Percentiles rank a stretch among this genome's conserved stretches.
Conservation (phyloP, 2,113 vertebrate genomes). For the Tautogolabrus adspersus region DNA sequence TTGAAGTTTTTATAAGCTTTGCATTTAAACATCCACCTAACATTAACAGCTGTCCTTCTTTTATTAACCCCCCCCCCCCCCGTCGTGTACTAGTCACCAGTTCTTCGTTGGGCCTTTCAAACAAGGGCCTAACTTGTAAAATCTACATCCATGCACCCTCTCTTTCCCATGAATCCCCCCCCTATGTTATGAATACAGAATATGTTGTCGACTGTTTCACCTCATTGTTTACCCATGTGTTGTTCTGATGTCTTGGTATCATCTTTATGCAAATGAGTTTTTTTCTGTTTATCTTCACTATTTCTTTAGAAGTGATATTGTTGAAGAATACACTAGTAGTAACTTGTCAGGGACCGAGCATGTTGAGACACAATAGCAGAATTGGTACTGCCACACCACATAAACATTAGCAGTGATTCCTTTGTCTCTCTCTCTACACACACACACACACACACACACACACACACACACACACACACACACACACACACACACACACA, state of each 20-base stretch:
- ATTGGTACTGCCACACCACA: slow-evolving; percentile 49
- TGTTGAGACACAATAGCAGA: slow-evolving; percentile 72
- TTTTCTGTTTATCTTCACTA: background rate
- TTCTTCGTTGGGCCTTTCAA: too few species aligned
- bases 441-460: background rate
- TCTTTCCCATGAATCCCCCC: background rate
- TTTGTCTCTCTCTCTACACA: slow-evolving; percentile 46
- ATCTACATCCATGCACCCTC: background rate
- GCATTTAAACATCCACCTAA: slow-evolving; percentile 17
- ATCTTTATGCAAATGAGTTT: background rate
- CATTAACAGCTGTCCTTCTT: too few species aligned
- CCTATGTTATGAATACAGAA: background rate
- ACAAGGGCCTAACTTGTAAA: too few species aligned
- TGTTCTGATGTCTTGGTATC: background rate
- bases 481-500: background rate
- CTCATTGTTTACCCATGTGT: background rate
- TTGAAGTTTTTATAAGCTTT: background rate
- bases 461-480: slow-evolving; percentile 12
- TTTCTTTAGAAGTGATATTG: slow-evolving; percentile 23
- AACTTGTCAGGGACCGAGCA: slow-evolving; percentile 57
- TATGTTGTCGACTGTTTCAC: too few species aligned
- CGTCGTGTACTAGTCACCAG: too few species aligned
- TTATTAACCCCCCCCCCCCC: too few species aligned
- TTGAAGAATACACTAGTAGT: slow-evolving; percentile 47
- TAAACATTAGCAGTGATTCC: slow-evolving; percentile 57